A percentile compares a stretch with the other conserved stretches of the same genome.
These are phyloP conservation scores for Bugula neritina DNA, from an alignment of 2,888 invertebrate genomes.

Conservation along the genomic window DNA sequence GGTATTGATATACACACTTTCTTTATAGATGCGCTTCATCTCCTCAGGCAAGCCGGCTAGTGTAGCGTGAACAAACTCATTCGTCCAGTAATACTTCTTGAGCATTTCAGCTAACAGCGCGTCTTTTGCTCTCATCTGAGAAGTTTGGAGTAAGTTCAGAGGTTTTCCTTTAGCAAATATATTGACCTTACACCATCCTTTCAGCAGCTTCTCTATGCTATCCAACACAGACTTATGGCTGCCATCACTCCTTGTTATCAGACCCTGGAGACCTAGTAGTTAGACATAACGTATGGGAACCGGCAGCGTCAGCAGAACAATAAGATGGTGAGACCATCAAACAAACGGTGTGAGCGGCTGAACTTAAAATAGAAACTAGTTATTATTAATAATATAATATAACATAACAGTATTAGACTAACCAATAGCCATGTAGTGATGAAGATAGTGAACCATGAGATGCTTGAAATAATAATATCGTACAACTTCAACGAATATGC, in stretches of 20 bases:
- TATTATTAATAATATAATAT: too few relatives aligned
- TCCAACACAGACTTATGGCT: not conserved
- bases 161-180: conserved; percentile 37
- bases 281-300: too few relatives aligned
- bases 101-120: conserved; percentile 36
- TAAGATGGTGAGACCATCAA: too few relatives aligned
- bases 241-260: not conserved
- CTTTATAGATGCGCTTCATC: conserved; percentile 19
- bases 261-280: not conserved
- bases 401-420: too few relatives aligned
- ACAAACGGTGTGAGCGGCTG: too few relatives aligned
- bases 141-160: conserved; percentile 34
- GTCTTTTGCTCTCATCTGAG: not conserved
- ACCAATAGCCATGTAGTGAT: too few relatives aligned
- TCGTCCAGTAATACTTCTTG: conserved; percentile 40
- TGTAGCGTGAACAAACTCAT: conserved; percentile 40
- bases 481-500: too few relatives aligned
- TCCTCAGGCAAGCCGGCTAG: conserved; percentile 35
- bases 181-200: conserved; percentile 39
- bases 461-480: too few relatives aligned
- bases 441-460: too few relatives aligned
- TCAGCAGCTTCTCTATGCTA: conserved; percentile 34
- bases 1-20: not conserved
- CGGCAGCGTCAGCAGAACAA: too few relatives aligned
- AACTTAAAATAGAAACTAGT: too few relatives aligned